These are phyloP conservation scores for Drosophila arawakana DNA, from an alignment of 1,140 invertebrate genomes.

Conservation along the genomic window DNA sequence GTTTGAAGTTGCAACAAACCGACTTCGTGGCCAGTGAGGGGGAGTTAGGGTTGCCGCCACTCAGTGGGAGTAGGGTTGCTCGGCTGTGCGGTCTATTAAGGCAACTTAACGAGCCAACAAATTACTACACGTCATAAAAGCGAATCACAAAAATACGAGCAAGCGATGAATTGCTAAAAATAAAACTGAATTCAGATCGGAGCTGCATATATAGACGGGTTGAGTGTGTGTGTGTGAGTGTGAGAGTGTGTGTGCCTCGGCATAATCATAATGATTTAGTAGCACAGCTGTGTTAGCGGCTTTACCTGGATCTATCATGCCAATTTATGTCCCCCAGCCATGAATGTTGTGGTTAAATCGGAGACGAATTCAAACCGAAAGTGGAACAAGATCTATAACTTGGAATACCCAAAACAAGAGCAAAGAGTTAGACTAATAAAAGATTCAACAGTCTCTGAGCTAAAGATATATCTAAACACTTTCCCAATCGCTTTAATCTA, in stretches of 20 bases:
- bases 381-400: neutral
- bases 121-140: conserved; percentile 79
- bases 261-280: conserved; percentile 73
- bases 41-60: neutral
- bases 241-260: conserved; percentile 21
- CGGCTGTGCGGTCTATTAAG: conserved; percentile 57
- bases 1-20: conserved; percentile 27
- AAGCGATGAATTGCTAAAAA: conserved; percentile 53
- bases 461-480: too few relatives aligned
- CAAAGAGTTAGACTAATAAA: too few relatives aligned
- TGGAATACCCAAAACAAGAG: too few relatives aligned
- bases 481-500: too few relatives aligned
- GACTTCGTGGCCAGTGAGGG: neutral
- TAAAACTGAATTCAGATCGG: conserved; percentile 40
- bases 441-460: too few relatives aligned
- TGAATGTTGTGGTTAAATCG: conserved; percentile 7
- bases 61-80: neutral
- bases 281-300: conserved; percentile 61
- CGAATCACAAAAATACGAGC: conserved; percentile 68
- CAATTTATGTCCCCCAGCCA: conserved; percentile 29
- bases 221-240: conserved; percentile 14
- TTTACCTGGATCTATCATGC: conserved; percentile 56
- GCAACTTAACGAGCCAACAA: conserved; percentile 81
- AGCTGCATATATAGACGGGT: neutral
- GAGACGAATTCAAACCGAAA: neutral